These are phyloP conservation scores for Thripadectes ignobilis DNA, from an alignment of 2,797 vertebrate species.

Conservation along the genomic window DNA sequence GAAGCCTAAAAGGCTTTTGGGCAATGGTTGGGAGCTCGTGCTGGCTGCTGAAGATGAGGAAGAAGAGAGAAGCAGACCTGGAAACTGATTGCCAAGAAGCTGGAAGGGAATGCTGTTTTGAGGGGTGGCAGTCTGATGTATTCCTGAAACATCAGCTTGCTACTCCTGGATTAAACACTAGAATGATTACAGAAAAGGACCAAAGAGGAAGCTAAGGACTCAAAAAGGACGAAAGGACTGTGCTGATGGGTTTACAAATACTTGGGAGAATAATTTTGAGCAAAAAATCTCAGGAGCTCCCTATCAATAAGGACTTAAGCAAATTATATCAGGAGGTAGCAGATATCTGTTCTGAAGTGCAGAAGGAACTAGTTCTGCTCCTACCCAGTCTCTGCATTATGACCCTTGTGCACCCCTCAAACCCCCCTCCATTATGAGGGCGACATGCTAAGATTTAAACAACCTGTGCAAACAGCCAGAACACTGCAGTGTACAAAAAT, in stretches of 20 bases:
- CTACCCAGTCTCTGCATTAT: neutral
- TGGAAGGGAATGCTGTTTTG: neutral
- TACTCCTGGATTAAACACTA: neutral
- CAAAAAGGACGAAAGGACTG: neutral
- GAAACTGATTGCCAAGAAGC: neutral
- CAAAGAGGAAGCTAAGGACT: neutral
- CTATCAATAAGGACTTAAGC: neutral
- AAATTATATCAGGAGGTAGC: neutral
- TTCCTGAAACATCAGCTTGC: neutral
- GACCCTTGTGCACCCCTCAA: neutral
- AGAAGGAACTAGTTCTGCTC: neutral
- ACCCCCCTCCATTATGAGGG: neutral
- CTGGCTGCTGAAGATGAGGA: neutral
- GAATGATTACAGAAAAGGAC: neutral
- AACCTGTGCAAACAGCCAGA: neutral
- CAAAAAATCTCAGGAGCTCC: neutral
- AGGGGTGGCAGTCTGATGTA: neutral
- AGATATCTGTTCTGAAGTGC: neutral
- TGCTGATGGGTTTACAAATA: neutral
- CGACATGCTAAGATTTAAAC: neutral
- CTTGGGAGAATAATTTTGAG: neutral
- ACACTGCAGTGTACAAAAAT: neutral
- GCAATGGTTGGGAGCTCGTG: neutral
- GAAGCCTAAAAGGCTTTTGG: neutral
- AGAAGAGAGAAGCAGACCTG: neutral